Base-by-base conservation (phyloP, 2,113 vertebrate species). In the Tragelaphus imberbis region DNA sequence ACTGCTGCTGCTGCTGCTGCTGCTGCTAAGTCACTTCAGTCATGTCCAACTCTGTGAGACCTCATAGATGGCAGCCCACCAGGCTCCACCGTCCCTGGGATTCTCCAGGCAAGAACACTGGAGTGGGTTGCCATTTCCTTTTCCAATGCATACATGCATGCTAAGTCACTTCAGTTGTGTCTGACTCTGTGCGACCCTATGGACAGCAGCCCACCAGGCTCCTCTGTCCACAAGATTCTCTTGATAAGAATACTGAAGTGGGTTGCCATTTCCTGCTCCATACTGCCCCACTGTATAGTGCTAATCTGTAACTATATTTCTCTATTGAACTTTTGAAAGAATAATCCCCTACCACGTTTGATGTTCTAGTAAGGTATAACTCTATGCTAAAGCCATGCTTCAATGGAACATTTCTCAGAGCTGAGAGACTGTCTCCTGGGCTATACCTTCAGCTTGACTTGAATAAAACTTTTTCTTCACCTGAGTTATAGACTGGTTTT, bases 1-100 rank as follows among this genome's bases (percentile, higher is more conserved):
- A 7, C 33, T 23, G 19, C 65, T 36, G n/a, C 33, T 65, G 28
- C 53, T 53, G 51, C 51, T 55, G 55, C 47, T 9, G 47, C 63
- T 65, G 63, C 65, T 71, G 65, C 65, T 36, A 23, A 40, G 68
- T 75, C 36, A 0, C n/a, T 71, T 71, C n/a, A 21, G 19, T 40
- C 10, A 0, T 71, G n/a, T 40, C 10, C 10, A 0, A 40, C 68
- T 71, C 17, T 71, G 19, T 5, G 1, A 0, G 19, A 23, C 10
- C 65, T 19, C n/a, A 12, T 40, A 71, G 65, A 36, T 0, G 68
- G 68, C 68, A 71, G 68, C n/a, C n/a, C 68, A 71, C 68, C 68
- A 71, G n/a, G 68, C 68, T 71, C n/a, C 5, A 0, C 68, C 0
- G 1, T 71, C n/a, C n/a, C 68, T 71, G 68, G 68, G 68, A 71